Conservation (phyloP, 35 echinoderm and acorn worm genomes). For the Acanthaster planci region DNA sequence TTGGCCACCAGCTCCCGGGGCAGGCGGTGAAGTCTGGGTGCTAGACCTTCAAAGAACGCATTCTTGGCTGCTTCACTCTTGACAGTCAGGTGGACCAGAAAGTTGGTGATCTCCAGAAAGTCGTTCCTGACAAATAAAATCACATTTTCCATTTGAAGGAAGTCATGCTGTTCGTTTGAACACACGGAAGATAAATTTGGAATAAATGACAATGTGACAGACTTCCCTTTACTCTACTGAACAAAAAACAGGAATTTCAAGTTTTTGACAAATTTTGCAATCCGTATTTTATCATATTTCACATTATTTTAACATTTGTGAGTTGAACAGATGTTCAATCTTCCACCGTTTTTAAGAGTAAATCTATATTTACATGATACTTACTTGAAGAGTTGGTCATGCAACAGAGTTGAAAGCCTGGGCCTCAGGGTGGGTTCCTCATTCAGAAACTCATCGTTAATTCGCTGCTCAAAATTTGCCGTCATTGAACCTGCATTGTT, state of each 20-base stretch:
- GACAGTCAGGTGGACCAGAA: slow-evolving; percentile 82
- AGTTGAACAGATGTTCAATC: too few relatives aligned
- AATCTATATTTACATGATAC: background rate
- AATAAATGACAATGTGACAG: too few relatives aligned
- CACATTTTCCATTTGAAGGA: too few relatives aligned
- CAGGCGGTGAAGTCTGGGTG: slow-evolving; percentile 61
- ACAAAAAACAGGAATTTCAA: too few relatives aligned
- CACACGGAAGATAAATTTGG: too few relatives aligned
- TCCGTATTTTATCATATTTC: too few relatives aligned
- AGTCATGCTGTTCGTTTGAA: too few relatives aligned
- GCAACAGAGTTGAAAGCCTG: slow-evolving; percentile 66
- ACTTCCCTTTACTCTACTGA: too few relatives aligned
- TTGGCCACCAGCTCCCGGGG: slow-evolving; percentile 73
- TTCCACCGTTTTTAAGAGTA: too few relatives aligned
- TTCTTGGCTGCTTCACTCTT: slow-evolving; percentile 89
- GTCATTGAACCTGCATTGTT: slow-evolving; percentile 97
- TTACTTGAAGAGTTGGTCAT: slow-evolving; percentile 87
- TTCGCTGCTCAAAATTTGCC: slow-evolving; percentile 60
- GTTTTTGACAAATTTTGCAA: too few relatives aligned
- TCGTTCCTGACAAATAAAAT: slow-evolving; percentile 73
- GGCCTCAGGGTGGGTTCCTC: slow-evolving; percentile 76
- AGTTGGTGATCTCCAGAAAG: slow-evolving; percentile 91
- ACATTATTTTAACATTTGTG: too few relatives aligned
- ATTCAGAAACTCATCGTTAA: slow-evolving; percentile 75
- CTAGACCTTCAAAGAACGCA: slow-evolving; percentile 90